Evolutionary conservation across 2,797 vertebrate species (phyloP).

Genomic region (Diceros bicornis): DNA sequence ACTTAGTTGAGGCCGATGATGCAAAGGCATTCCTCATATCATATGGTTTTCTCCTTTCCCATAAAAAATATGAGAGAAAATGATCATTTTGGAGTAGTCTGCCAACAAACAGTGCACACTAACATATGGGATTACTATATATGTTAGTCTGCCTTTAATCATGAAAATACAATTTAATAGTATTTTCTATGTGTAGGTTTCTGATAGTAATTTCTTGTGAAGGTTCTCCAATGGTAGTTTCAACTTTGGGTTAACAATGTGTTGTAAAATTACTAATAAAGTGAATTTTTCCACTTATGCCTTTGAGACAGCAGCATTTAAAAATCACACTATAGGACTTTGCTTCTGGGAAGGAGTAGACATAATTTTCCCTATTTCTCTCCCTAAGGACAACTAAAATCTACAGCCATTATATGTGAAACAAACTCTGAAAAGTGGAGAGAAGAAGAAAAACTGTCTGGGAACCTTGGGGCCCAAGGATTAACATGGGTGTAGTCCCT

Average conservation of each 20-base stretch:
- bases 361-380: neutral
- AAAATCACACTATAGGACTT: neutral
- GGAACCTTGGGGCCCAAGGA: neutral
- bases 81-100: neutral
- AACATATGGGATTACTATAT: neutral
- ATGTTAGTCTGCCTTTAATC: constrained; percentile 22
- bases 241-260: neutral
- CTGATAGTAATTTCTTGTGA: neutral
- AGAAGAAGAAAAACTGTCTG: neutral
- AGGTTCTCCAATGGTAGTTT: neutral
- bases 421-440: neutral
- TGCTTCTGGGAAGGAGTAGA: neutral
- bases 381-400: neutral
- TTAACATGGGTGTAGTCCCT: neutral
- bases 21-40: constrained; percentile 39
- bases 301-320: neutral
- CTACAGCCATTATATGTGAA: neutral
- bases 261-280: neutral
- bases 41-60: neutral
- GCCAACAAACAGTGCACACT: neutral
- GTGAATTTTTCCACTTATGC: neutral
- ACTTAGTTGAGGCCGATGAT: neutral
- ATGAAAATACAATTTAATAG: neutral
- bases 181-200: neutral
- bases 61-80: constrained; percentile 12